Base-by-base conservation (phyloP, 2,888 invertebrate species). In the Uloborus plumipes region DNA sequence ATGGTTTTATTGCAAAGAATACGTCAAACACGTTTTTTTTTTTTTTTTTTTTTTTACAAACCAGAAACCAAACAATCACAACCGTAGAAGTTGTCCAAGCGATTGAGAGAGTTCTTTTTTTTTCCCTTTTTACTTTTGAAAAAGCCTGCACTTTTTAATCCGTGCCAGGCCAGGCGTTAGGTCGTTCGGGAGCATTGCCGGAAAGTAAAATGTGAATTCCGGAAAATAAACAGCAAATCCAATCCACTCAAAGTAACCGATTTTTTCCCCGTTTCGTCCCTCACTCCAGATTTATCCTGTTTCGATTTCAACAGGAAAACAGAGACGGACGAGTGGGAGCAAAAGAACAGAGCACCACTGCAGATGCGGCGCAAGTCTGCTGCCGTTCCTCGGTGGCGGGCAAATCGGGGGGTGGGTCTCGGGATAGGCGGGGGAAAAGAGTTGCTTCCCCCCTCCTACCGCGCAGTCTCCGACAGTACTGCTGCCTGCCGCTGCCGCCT, bases 301-400 rank as follows among this genome's bases (percentile, higher is more conserved):
- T 67, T 67, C 67, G 20, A 20, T 50, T 49, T 50, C 22, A 67
- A 51, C 51, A 51, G 22, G 49, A 51, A 81, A 73, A 69, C 16
- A 51, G 20, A 14, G 70, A 59, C 58, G 50, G 20, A 62, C 47
- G 47, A 47, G 22, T 20, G 15, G 18, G 59, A 26, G 39, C 39
- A 69, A 67, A 59, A 76, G 51, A 61, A 58, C 64, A 31, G 78
- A 72, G 78, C 66, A 77, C 74, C 39, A 81, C 80, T 81, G 80
- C 80, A 81, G 74, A 74, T 81, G 80, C 80, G 74, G 69, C 74
- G 61, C 61, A 58, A 73, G 69, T 80, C 73, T 81, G 74, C 20
- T 74, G 80, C 69, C 58, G 74, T 69, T 69, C 64, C 69, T 55
- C 70, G 55, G 18, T 18, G 14, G 47, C 18, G 64, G 64, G 64